A percentile compares a stretch with the other conserved stretches of the same genome.
These are phyloP conservation scores for Chaetura pelagica DNA, from an alignment of 2,113 vertebrate species.

Conservation along the genomic window DNA sequence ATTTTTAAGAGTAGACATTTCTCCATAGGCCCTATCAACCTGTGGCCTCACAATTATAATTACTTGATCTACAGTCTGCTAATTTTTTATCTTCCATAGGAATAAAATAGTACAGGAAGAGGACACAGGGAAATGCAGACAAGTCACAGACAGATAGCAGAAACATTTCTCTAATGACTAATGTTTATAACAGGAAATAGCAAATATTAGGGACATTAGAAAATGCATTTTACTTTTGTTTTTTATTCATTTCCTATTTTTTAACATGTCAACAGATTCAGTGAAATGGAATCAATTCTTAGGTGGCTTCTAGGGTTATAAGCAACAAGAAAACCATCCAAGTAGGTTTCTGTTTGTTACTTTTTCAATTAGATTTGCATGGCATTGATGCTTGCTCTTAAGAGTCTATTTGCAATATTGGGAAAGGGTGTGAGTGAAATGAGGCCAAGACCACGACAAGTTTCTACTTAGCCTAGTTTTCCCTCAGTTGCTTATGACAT, in stretches of 20 bases:
- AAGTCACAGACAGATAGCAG: not conserved
- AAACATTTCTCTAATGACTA: not conserved
- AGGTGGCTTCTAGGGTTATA: slow-evolving; percentile 57
- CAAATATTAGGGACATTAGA: not conserved
- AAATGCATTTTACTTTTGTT: not conserved
- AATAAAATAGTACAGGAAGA: slow-evolving; percentile 45
- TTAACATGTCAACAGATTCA: slow-evolving; percentile 52
- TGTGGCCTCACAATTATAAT: slow-evolving; percentile 58
- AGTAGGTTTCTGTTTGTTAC: slow-evolving; percentile 65
- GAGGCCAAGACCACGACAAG: slow-evolving; percentile 51
- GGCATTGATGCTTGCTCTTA: slow-evolving; percentile 37
- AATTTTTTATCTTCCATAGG: slow-evolving; percentile 53
- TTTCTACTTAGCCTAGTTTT: slow-evolving; percentile 57
- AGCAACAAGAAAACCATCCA: slow-evolving; percentile 44
- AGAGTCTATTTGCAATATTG: slow-evolving; percentile 49
- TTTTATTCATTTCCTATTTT: not conserved
- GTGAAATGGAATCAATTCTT: slow-evolving; percentile 47
- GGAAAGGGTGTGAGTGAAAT: slow-evolving; percentile 57
- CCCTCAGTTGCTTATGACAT: slow-evolving; percentile 58
- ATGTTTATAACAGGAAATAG: not conserved
- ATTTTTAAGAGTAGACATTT: slow-evolving; percentile 68
- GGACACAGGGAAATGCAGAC: not conserved
- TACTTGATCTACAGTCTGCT: slow-evolving; percentile 62
- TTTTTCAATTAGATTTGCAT: slow-evolving; percentile 75
- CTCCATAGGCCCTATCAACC: slow-evolving; percentile 68